Evolutionary conservation across 2,888 invertebrate genomes (phyloP).

Genomic region (Amphipyra tragopoginis): DNA sequence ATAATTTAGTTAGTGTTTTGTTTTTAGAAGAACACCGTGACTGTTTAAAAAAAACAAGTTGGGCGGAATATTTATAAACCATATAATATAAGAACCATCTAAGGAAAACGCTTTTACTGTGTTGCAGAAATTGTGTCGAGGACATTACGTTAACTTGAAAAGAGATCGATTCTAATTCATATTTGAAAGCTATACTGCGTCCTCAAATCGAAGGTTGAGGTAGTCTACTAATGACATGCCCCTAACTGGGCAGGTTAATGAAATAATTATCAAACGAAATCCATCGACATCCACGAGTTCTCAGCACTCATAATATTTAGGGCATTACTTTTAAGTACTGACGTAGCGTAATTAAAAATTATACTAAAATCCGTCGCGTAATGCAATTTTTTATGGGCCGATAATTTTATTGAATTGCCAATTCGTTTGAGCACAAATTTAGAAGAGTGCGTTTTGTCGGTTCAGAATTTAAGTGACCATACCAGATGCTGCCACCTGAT

Average conservation of each 20-base stretch:
- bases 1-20: neutral
- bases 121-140: constrained; percentile 69
- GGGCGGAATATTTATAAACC: constrained; percentile 6
- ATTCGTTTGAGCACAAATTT: too few relatives aligned
- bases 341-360: too few relatives aligned
- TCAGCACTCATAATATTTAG: too few relatives aligned
- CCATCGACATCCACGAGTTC: constrained; percentile 2
- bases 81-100: constrained; percentile 14
- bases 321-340: too few relatives aligned
- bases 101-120: constrained; percentile 38
- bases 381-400: too few relatives aligned
- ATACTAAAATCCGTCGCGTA: too few relatives aligned
- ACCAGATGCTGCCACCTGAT: too few relatives aligned
- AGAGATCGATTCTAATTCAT: constrained; percentile 57
- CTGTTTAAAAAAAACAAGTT: constrained; percentile 6
- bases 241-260: neutral
- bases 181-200: constrained; percentile 24
- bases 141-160: constrained; percentile 66
- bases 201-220: constrained; percentile 11
- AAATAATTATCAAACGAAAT: constrained; percentile 22
- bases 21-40: neutral
- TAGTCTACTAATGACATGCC: constrained; percentile 1
- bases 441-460: too few relatives aligned
- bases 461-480: too few relatives aligned
- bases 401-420: too few relatives aligned